Percentiles rank a stretch among this genome's conserved stretches.
phyloP scores from a whole-genome alignment of 2,797 vertebrate species.

The Rhinatrema bivittatum region DNA sequence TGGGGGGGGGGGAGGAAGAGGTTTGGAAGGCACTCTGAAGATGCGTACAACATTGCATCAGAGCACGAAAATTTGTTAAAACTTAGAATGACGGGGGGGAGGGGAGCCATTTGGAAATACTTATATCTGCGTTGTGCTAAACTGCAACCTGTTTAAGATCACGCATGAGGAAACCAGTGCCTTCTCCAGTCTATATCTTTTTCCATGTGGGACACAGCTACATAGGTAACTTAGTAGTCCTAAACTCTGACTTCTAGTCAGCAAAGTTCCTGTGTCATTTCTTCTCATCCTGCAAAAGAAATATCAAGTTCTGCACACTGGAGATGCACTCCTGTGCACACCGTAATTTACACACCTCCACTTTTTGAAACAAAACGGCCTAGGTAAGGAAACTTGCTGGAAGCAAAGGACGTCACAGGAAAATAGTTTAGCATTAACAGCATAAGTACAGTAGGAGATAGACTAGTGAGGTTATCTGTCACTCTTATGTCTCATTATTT shows the following conservation, averaged over 20 bases:
- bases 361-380: too few species aligned
- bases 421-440: slow-evolving; percentile 16
- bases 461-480: slow-evolving; percentile 31
- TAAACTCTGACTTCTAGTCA: slow-evolving; percentile 28
- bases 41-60: slow-evolving; percentile 17
- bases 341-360: too few species aligned
- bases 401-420: slow-evolving; percentile 14
- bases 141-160: slow-evolving; percentile 35
- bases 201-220: slow-evolving; percentile 32
- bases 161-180: slow-evolving; percentile 60
- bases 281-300: too few species aligned
- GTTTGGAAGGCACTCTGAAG: slow-evolving; percentile 17
- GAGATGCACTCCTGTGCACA: slow-evolving; percentile 31
- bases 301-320: slow-evolving; percentile 18
- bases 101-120: slow-evolving; percentile 25
- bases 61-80: slow-evolving; percentile 7
- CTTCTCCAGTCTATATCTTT: slow-evolving; percentile 60
- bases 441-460: slow-evolving; percentile 10
- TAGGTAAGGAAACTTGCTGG: not conserved
- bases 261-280: too few species aligned
- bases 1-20: not conserved
- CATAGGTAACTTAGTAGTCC: slow-evolving; percentile 33
- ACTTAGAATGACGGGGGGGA: slow-evolving; percentile 25
- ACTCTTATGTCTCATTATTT: slow-evolving; percentile 53
- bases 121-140: slow-evolving; percentile 37